A percentile compares a stretch with the other conserved stretches of the same genome.
Conservation (phyloP, 2,113 vertebrate species). For the Cisticola juncidis region DNA sequence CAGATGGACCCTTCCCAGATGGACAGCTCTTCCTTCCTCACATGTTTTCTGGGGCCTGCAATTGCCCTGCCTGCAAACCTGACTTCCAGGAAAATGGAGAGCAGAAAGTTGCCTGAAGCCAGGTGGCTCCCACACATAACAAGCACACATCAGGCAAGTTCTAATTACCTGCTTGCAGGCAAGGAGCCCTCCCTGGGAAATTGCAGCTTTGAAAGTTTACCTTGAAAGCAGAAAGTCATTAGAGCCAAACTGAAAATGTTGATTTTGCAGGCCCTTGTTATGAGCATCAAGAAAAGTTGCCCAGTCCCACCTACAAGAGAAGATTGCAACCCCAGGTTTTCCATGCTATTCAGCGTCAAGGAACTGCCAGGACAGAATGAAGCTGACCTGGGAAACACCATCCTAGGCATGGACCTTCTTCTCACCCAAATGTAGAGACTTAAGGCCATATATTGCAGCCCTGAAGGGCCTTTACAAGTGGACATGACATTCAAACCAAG, state of each 20-base stretch:
- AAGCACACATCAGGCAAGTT: rapidly evolving
- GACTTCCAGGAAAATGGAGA: rapidly evolving
- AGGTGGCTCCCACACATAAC: not conserved
- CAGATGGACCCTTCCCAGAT: not conserved
- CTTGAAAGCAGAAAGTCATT: not conserved
- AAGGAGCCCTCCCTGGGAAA: not conserved
- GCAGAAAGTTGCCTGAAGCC: not conserved
- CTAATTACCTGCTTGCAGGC: not conserved
- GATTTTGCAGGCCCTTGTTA: not conserved
- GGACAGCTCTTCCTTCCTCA: not conserved
- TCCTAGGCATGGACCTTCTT: rapidly evolving
- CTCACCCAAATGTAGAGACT: not conserved
- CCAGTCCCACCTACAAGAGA: not conserved
- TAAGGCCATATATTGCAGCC: not conserved
- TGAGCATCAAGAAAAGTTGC: not conserved
- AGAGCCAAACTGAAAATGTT: not conserved
- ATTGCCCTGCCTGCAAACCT: not conserved
- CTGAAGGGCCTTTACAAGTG: not conserved
- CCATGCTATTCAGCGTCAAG: not conserved
- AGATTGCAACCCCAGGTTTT: not conserved
- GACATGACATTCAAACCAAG: not conserved
- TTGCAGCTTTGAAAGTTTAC: not conserved
- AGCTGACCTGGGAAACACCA: not conserved
- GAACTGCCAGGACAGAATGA: not conserved
- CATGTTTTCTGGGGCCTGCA: not conserved